These are phyloP conservation scores for Syndactyla subalaris DNA, from an alignment of 2,797 vertebrate genomes.

Conservation along the genomic window DNA sequence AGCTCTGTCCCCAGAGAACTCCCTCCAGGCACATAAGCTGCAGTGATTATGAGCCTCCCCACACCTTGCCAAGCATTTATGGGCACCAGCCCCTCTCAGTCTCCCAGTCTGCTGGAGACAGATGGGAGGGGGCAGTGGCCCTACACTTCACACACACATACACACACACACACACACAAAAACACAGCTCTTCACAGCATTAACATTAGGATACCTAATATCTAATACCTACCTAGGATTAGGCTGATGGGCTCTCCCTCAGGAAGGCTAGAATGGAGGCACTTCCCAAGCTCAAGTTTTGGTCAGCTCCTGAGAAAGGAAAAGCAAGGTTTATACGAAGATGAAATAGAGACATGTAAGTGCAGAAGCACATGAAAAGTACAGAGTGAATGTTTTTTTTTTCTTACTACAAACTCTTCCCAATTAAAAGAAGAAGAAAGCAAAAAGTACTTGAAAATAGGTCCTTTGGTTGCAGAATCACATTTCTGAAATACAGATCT, in stretches of 20 bases:
- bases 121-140: rapidly evolving
- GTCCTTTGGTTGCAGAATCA: background rate
- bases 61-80: rapidly evolving
- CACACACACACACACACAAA: too few relatives aligned
- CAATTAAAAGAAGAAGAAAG: background rate
- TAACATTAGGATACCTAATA: background rate
- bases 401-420: background rate
- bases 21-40: background rate
- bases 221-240: too few relatives aligned
- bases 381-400: background rate
- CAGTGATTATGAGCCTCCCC: rapidly evolving
- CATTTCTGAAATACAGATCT: constrained; percentile 47
- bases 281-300: background rate
- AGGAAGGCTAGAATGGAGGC: background rate
- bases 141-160: rapidly evolving
- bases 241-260: background rate
- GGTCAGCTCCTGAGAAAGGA: background rate
- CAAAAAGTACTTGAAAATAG: constrained; percentile 17
- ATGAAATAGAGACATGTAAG: background rate
- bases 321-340: background rate
- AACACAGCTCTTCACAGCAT: background rate
- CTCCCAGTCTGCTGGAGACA: background rate
- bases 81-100: rapidly evolving
- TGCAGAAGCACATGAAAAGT: background rate
- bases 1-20: background rate